Base-by-base conservation (phyloP, 2,888 invertebrate genomes). In the Eurytoma californica region DNA sequence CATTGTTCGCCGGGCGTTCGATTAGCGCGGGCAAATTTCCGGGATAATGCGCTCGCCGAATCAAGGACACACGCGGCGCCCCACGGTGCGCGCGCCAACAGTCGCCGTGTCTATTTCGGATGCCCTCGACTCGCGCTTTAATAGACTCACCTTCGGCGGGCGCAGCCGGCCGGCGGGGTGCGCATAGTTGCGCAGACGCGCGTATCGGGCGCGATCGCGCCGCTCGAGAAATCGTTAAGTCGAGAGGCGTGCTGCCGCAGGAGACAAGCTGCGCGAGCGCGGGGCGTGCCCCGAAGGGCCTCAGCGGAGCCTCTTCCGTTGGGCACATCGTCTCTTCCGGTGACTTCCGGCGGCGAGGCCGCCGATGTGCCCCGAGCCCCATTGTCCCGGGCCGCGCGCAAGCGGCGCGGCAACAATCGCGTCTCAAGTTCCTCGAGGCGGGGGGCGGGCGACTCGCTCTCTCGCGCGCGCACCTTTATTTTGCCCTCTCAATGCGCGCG, bases 291-390 rank as follows among this genome's bases (percentile, higher is more conserved):
- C 9, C 49, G 28, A 13, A 28, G 61, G 74, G 84, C 83, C 70
- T 81, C 77, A 9, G 78, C 81, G 83, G 79, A 78, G 84, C 82
- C 76, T 88, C 88, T 88, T 89, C 88, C 89, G 88, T 87, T 88
- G 87, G 39, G 87, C 87, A 88, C 85, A 87, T 89, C 89, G 89
- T 88, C 89, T 88, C 89, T 90, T 89, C 90, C 89, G 88, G 88
- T 90, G 90, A 90, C 90, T 90, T 90, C 90, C 90, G 90, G 90
- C 90, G 87, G 85, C 83, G 69, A 70, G 55, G 51, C 61, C 72
- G 79, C 61, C 67, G 77, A 76, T 66, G 67, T 60, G 58, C 70
- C 39, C 57, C 30, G 24, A 30, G 68, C 16, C 24, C 76, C 82
- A 83, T 84, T 84, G 84, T 84, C 81, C 82, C 24, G 57, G 77